Conservation (phyloP, 1,140 invertebrate genomes). For the Oncopeltus fasciatus region DNA sequence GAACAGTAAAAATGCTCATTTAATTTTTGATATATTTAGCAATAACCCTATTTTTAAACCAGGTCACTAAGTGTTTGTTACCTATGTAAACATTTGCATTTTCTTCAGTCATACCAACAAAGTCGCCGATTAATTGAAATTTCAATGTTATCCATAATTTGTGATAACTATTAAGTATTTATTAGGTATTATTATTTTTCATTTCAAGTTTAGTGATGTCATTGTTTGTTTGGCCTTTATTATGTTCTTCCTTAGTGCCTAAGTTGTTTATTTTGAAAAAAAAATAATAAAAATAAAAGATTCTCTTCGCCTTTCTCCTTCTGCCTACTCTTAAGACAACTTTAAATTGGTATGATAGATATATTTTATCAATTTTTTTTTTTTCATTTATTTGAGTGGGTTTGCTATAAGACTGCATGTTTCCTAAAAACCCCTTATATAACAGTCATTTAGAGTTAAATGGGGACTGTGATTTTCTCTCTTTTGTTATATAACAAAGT, state of each 20-base stretch:
- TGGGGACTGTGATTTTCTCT: slow-evolving; percentile 6
- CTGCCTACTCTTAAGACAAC: neutral
- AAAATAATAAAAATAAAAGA: neutral
- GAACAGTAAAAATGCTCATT: slow-evolving; percentile 12
- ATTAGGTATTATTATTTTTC: slow-evolving; percentile 8
- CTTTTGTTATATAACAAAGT: neutral
- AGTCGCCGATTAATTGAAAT: slow-evolving; percentile 11
- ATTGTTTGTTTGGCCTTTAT: neutral
- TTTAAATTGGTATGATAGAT: neutral
- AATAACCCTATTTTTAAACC: neutral
- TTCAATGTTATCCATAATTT: slow-evolving; percentile 14
- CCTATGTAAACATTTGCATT: slow-evolving; percentile 4
- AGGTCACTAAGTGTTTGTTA: slow-evolving; percentile 9
- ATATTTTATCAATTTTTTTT: neutral
- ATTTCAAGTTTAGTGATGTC: neutral
- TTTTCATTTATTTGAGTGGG: no score
- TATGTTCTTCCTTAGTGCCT: slow-evolving; percentile 10
- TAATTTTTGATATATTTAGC: neutral
- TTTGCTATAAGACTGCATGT: slow-evolving; percentile 9
- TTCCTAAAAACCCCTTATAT: neutral
- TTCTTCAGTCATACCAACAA: slow-evolving; percentile 16
- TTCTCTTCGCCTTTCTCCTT: neutral
- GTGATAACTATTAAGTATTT: slow-evolving; percentile 17
- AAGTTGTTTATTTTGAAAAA: no score
- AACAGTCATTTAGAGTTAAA: neutral